Base-by-base conservation (phyloP, 2,797 vertebrate species). In the Brotula barbata region DNA sequence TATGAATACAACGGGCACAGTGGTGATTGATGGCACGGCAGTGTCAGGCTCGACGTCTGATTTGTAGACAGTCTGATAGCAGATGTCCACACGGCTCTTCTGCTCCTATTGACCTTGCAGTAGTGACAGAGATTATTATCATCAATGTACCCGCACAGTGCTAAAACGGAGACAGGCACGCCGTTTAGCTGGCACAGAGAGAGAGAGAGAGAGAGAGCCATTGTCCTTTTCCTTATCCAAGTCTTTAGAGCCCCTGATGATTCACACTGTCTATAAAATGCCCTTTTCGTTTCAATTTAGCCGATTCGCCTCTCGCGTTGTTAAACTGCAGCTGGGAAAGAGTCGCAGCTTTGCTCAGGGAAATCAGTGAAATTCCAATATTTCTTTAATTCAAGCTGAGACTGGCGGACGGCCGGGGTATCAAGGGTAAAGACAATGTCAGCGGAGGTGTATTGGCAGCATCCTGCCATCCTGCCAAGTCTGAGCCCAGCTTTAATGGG, bases 361-460 rank as follows among this genome's bases (percentile, higher is more conserved):
- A 81, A 83, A 85, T 87, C 71, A 77, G 60, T 58, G 57, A 42
- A 80, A 85, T 85, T 80, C 72, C 80, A 81, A 83, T 81, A 75
- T 82, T 78, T 71, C 65, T 68, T 67, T 68, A 70, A 70, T 76
- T 73, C 68, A 72, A 64, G 41, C 52, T 28, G 45, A 81, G 68
- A 47, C 63, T 51, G 5, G 65, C 61, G 44, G 80, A 63, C 1
- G 56, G 50, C 72, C 11, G 71, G 58, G 64, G 82, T 68, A 78
- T 73, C 79, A 79, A 87, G 86, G 86, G 80, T 76, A 67, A 74
- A 71, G 76, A 81, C 81, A 87, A 89, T 86, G 85, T 87, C 86
- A 84, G 69, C 37, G 0, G 61, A 81, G 73, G 72, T 82, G 74
- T 77, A 79, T 75, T 82, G 80, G 81, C 73, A 58, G 80, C 82